Conservation (phyloP, 2,113 vertebrate species). For the Bothrops jararaca region DNA sequence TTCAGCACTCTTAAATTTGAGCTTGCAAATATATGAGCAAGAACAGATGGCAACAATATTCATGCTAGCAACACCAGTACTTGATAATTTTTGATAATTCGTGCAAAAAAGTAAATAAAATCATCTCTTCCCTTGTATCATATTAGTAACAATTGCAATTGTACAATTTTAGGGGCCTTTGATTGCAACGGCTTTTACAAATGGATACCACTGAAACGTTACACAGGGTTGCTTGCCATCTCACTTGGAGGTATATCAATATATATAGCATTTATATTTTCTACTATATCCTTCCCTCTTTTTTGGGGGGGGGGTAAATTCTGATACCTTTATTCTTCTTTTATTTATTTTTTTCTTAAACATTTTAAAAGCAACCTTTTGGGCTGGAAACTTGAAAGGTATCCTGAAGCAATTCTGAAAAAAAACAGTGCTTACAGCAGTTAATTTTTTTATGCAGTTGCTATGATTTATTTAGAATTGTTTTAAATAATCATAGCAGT, state of each 20-base stretch:
- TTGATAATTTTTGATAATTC: conserved; percentile 71
- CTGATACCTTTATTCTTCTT: conserved; percentile 35
- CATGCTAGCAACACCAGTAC: conserved; percentile 79
- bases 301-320: conserved; percentile 35
- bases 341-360: conserved; percentile 61
- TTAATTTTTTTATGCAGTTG: rapidly evolving
- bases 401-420: conserved; percentile 6
- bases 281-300: conserved; percentile 54
- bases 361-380: conserved; percentile 50
- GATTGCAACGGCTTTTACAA: conserved; percentile 99
- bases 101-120: conserved; percentile 67
- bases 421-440: rapidly evolving
- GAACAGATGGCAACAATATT: conserved; percentile 61
- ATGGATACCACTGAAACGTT: conserved; percentile 99
- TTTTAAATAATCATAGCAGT: too few relatives aligned
- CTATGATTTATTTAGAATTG: too few relatives aligned
- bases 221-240: conserved; percentile 92
- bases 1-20: conserved; percentile 15
- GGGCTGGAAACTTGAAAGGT: conserved; percentile 73
- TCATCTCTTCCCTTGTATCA: conserved; percentile 79
- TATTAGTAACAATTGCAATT: conserved; percentile 94
- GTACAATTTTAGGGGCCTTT: conserved; percentile 99
- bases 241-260: conserved; percentile 92
- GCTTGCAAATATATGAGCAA: background rate
- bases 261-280: conserved; percentile 78